Percentiles rank a stretch among this genome's conserved stretches.
Conservation (phyloP, 2,888 invertebrate species). For the Drosophila mercatorum region DNA sequence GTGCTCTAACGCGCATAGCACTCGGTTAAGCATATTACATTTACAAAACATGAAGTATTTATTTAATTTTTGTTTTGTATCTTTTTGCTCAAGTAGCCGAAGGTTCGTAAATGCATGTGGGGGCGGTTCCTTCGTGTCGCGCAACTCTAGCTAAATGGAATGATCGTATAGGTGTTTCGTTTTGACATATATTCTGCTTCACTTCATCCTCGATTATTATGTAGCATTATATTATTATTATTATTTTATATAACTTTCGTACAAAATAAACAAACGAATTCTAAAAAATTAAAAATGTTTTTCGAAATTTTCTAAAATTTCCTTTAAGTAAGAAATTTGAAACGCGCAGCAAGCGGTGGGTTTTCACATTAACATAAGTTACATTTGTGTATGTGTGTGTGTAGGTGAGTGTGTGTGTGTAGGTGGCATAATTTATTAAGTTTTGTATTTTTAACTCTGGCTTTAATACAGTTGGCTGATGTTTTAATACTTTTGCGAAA, state of each 20-base stretch:
- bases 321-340: conserved; percentile 52
- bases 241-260: conserved; percentile 30
- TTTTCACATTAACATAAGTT: conserved; percentile 57
- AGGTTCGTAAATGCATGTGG: conserved; percentile 71
- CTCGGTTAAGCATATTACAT: conserved; percentile 34
- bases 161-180: conserved; percentile 77
- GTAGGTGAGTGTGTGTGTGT: conserved; percentile 12
- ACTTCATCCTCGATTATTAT: conserved; percentile 19
- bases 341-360: conserved; percentile 78
- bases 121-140: conserved; percentile 53
- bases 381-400: conserved; percentile 25
- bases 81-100: conserved; percentile 60
- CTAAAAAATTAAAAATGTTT: background rate
- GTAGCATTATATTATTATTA: conserved; percentile 6
- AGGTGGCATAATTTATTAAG: conserved; percentile 28
- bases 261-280: conserved; percentile 31
- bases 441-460: conserved; percentile 39
- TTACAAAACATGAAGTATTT: conserved; percentile 46
- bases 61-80: background rate
- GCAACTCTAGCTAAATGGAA: conserved; percentile 76
- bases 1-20: conserved; percentile 26
- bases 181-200: conserved; percentile 29
- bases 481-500: conserved; percentile 60
- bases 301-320: background rate
- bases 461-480: conserved; percentile 53